Base-by-base conservation (phyloP, 2,113 vertebrate genomes). In the Mesoclemmys tuberculata region DNA sequence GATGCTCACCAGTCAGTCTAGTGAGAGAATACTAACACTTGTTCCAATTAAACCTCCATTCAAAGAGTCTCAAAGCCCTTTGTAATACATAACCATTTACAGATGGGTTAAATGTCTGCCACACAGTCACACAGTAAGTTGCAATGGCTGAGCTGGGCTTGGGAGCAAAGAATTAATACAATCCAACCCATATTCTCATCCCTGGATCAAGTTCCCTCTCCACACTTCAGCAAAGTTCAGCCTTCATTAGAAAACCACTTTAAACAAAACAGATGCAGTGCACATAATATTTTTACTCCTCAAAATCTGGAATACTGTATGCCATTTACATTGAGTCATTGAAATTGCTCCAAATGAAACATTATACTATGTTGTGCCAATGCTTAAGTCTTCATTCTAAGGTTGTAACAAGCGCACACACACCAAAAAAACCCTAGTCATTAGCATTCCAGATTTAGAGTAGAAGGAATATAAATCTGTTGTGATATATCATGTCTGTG, bases 251-350 rank as follows among this genome's bases (percentile, higher is more conserved):
- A 94, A 74, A 96, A 96, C 64, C 95, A 97, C 97, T 97, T 97
- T 96, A 98, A 98, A 98, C 97, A 98, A 98, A 52, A 98, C 98
- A 98, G 98, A 98, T 97, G 98, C 98, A 98, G 91, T 94, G 93
- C 97, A 97, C 97, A 98, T 96, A 98, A 98, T 98, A 98, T 98
- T 98, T 98, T 98, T 98, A 96, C 93, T 97, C 87, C 95, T 98
- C 96, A 97, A 97, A 98, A 98, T 98, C 98, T 98, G 98, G 98
- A 98, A 98, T 95, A 92, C 95, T 98, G 84, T 85, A 86, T 98
- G 96, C 96, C 96, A 96, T 98, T 98, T 97, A 97, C 97, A 97
- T 89, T 92, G 93, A 98, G 81, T 97, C 96, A 97, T 90, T 98
- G 97, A 98, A 98, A 98, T 93, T 87, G 89, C 93, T 98, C 97